These are phyloP conservation scores for Apis laboriosa DNA, from an alignment of 1,140 invertebrate genomes.

Conservation along the genomic window DNA sequence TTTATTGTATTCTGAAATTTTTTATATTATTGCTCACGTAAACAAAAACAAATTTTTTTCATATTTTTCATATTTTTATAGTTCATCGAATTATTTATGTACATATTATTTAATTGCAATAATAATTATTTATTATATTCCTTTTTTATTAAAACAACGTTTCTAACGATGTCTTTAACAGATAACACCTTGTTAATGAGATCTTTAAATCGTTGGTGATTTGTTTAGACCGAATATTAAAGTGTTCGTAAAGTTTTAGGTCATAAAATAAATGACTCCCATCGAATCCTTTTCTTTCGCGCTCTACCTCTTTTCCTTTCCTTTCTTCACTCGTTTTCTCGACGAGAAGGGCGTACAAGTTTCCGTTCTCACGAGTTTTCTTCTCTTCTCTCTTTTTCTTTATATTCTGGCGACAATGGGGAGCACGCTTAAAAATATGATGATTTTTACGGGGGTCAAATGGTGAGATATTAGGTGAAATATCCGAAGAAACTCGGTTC, in stretches of 20 bases:
- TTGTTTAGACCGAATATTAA: conserved; percentile 21
- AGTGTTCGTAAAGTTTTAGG: not conserved
- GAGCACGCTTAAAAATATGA: not conserved
- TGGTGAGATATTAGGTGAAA: conserved; percentile 1
- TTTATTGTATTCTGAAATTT: no score
- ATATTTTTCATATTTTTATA: no score
- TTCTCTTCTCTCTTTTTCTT: not conserved
- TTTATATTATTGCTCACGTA: no score
- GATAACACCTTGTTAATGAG: not conserved
- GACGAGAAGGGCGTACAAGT: conserved; percentile 21
- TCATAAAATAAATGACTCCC: conserved; percentile 34
- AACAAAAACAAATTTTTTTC: no score
- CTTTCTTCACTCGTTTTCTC: not conserved
- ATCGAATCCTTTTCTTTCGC: conserved; percentile 16
- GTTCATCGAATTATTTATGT: no score
- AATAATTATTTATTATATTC: no score
- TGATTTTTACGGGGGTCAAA: conserved; percentile 2
- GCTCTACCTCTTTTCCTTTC: not conserved
- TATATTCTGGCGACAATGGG: conserved; percentile 1
- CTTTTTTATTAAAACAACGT: conserved; percentile 4
- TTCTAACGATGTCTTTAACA: not conserved
- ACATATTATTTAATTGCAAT: no score
- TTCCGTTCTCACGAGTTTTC: conserved; percentile 8
- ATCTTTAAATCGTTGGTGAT: not conserved
- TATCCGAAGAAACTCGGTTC: not conserved